These are phyloP conservation scores for Desmophyllum pertusum DNA, from an alignment of 92 coral and sea anemone species.

Conservation along the genomic window DNA sequence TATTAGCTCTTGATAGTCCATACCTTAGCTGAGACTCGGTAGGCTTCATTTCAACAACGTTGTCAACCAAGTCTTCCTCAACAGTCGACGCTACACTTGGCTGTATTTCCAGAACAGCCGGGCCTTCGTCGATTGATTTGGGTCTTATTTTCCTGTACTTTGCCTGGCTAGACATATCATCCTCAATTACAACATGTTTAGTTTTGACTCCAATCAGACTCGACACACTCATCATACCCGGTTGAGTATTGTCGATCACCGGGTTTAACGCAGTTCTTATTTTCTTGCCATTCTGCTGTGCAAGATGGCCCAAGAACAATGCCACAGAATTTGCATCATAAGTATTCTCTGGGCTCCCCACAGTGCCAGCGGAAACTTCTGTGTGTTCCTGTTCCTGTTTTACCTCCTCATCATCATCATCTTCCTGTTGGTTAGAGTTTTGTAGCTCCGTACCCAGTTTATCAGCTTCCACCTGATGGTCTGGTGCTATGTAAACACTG, in stretches of 20 bases:
- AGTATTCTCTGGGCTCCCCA: conserved; percentile 45
- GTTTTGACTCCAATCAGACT: conserved; percentile 19
- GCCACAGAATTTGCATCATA: conserved; percentile 94
- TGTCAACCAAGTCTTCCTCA: conserved; percentile 48
- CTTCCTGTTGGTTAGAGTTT: conserved; percentile 10
- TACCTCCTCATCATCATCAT: conserved; percentile 6
- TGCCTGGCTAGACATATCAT: conserved; percentile 33
- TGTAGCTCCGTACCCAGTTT: conserved; percentile 6
- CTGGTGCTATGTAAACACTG: conserved; percentile 22
- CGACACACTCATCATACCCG: neutral
- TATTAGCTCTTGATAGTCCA: neutral
- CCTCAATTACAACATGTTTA: conserved; percentile 23
- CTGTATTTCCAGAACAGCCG: conserved; percentile 42
- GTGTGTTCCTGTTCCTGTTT: conserved; percentile 25
- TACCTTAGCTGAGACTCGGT: conserved; percentile 69
- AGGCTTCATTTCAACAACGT: conserved; percentile 33
- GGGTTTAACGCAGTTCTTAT: conserved; percentile 28
- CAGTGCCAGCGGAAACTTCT: conserved; percentile 9
- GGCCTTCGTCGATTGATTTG: conserved; percentile 45
- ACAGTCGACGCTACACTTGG: conserved; percentile 31
- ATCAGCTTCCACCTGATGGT: conserved; percentile 12
- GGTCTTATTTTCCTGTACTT: conserved; percentile 86
- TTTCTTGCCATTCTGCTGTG: conserved; percentile 88
- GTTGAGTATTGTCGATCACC: conserved; percentile 13
- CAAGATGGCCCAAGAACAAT: conserved; percentile 85